A percentile compares a stretch with the other conserved stretches of the same genome.
phyloP scores from a whole-genome alignment of 2,113 vertebrate species.

The Corvus cornix region DNA sequence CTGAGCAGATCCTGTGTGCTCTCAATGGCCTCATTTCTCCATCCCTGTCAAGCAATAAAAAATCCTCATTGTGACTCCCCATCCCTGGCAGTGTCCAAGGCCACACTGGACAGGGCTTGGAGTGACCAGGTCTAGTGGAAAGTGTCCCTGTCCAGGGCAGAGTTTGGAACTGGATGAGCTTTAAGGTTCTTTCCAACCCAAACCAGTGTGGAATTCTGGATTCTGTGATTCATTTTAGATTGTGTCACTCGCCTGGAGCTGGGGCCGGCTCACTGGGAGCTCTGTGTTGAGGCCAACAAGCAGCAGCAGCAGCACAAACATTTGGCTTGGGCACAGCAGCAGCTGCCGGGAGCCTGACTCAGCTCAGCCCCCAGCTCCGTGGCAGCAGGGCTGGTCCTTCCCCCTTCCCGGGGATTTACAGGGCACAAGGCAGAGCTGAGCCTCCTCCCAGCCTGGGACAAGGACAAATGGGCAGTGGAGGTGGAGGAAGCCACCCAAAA shows the following conservation, averaged over 20 bases:
- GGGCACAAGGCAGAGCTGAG: not conserved
- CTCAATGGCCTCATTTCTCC: not conserved
- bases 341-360: not conserved
- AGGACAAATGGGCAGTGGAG: not conserved
- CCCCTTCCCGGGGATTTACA: not conserved
- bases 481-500: not conserved
- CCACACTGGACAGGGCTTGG: not conserved
- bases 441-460: fast-evolving
- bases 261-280: not conserved
- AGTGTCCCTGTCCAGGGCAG: not conserved
- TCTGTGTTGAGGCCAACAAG: not conserved
- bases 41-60: not conserved
- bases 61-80: not conserved
- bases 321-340: not conserved
- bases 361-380: fast-evolving
- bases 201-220: not conserved
- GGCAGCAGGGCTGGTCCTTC: not conserved
- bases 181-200: not conserved
- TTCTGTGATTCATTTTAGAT: not conserved
- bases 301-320: not conserved
- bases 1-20: not conserved
- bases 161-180: not conserved
- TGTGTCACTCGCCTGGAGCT: not conserved
- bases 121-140: not conserved
- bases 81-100: not conserved